Evolutionary conservation across 2,888 invertebrate genomes (phyloP).

Genomic region (Nephrocerus scutellatus): DNA sequence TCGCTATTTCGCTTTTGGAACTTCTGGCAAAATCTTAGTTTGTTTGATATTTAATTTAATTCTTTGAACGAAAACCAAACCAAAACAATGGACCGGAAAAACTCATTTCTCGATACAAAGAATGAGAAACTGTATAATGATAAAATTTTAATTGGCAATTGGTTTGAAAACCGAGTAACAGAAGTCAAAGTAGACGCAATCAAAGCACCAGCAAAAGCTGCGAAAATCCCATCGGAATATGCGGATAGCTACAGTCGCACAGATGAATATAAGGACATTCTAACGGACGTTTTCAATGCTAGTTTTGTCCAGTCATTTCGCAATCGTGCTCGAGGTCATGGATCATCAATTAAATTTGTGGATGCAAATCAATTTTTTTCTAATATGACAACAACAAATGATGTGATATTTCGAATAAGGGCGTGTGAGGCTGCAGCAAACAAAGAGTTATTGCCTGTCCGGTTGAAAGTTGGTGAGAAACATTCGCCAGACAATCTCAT

Average conservation of each 20-base stretch:
- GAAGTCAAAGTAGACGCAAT: neutral
- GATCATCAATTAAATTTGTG: slow-evolving; percentile 21
- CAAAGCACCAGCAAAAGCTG: neutral
- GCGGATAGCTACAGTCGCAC: neutral
- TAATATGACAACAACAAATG: slow-evolving; percentile 24
- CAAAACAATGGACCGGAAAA: slow-evolving; percentile 10
- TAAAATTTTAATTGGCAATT: slow-evolving; percentile 27
- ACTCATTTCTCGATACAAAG: slow-evolving; percentile 15
- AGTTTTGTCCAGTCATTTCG: slow-evolving; percentile 19
- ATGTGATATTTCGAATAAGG: slow-evolving; percentile 23
- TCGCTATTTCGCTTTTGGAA: too few species aligned
- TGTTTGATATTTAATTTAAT: too few species aligned
- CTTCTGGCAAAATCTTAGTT: too few species aligned
- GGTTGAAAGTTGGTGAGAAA: too few species aligned
- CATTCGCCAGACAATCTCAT: slow-evolving; percentile 16
- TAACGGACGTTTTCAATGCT: slow-evolving; percentile 2
- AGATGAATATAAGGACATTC: neutral
- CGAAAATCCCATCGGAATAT: too few species aligned
- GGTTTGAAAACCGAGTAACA: slow-evolving; percentile 28
- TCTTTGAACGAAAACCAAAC: neutral
- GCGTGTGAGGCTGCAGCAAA: slow-evolving; percentile 3
- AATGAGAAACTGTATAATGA: slow-evolving; percentile 20
- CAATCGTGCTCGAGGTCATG: slow-evolving; percentile 19
- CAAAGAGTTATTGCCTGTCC: neutral
- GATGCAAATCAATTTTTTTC: slow-evolving; percentile 22